Evolutionary conservation across 2,888 invertebrate genomes (phyloP), one percentile per base, ranked within the genome.

Genomic region (Oxycera nigricornis): DNA sequence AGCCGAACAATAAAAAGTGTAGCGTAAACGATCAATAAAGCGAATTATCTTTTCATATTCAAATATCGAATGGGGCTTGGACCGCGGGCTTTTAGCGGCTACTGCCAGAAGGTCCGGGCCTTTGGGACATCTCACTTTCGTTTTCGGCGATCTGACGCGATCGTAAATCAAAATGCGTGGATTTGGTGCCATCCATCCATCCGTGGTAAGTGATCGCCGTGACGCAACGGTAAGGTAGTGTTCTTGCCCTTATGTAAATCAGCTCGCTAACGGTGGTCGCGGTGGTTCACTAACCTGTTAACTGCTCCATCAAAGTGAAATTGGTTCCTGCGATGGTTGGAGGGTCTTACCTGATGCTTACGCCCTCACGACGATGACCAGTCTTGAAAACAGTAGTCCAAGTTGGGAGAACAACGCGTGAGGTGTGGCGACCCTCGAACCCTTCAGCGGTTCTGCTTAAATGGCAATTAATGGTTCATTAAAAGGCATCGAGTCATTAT

Each of bases 221-320:
- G 28, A 14, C 50, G 39, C 4, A 55, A 24, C 55, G 11, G 11
- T 46, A 17, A 46, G 46, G 46, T 46, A 14, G 11, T 46, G 46
- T 46, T 46, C 46, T 46, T 46, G 46, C 46, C 11, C 46, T 46
- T 46, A 3, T 46, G 46, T 17, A 46, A 2, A 46, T 46, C 55
- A 24, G 22, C 6, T 17, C 55, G 55, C 24, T 59, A 28, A 24
- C 28, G n/a, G 17, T 59, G 59, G 11, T 59, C 9, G 22, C 52
- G 17, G 3, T 17, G 30, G 59, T 59, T 59, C 30, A 30, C 11
- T 30, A 30, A 59, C 59, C 59, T 59, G 20, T 59, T 28, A 59
- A 59, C 59, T n/a, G 11, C 4, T 50, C 50, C 2, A 59, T 59
- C 59, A 59, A 59, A 59, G 59, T 59, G n/a, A 28, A 59, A 59